These are phyloP conservation scores for Dysmachus trigonus DNA, from an alignment of 2,888 invertebrate species.

Conservation along the genomic window DNA sequence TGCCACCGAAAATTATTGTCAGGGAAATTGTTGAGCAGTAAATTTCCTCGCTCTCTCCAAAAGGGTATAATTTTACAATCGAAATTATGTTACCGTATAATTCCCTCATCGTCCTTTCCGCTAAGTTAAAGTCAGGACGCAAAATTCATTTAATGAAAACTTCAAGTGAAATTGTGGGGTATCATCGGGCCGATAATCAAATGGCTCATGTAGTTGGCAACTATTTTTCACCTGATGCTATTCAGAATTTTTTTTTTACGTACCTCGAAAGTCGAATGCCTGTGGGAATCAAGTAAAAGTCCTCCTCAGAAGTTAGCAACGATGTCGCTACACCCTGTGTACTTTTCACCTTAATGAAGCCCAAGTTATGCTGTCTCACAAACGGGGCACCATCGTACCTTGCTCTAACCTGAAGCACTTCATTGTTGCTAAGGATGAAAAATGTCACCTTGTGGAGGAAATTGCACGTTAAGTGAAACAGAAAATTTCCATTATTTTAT, in stretches of 20 bases:
- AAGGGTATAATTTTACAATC: not conserved
- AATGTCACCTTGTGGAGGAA: not conserved
- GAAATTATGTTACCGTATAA: not conserved
- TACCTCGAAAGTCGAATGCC: not conserved
- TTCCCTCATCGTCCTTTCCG: not conserved
- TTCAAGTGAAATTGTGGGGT: not conserved
- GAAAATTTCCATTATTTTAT: slow-evolving; percentile 24
- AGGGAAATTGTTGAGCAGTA: not conserved
- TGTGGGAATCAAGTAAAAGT: not conserved
- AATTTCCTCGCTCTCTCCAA: not conserved
- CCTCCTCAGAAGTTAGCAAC: not conserved
- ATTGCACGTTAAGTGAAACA: slow-evolving; percentile 8
- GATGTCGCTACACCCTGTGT: not conserved
- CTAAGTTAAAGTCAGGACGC: not conserved
- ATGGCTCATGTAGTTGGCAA: not conserved
- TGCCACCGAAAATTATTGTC: not conserved
- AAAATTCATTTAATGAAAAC: not conserved
- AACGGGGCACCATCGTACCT: not conserved
- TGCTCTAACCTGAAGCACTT: not conserved
- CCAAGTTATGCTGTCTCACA: not conserved
- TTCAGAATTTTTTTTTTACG: not conserved
- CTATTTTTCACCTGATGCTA: not conserved
- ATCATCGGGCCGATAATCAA: not conserved
- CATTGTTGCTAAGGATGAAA: not conserved
- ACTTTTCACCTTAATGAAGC: not conserved